Evolutionary conservation across 2,888 invertebrate genomes (phyloP).

Genomic region (Phytoseiulus persimilis): DNA sequence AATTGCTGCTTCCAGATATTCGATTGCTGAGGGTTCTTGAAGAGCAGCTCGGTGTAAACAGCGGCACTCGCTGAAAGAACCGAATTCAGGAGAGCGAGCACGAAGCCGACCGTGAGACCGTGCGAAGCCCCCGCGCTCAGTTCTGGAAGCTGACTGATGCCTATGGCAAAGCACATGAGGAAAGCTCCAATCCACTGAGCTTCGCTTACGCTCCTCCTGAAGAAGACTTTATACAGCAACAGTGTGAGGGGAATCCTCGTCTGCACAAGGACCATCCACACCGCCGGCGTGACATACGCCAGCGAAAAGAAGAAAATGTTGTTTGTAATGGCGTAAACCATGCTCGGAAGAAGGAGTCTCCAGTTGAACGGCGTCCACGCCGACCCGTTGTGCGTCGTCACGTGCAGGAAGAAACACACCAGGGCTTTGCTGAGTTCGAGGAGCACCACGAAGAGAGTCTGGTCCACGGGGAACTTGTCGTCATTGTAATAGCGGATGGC

Average conservation of each 20-base stretch:
- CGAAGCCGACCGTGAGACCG: not conserved
- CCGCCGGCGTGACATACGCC: not conserved
- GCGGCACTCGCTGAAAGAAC: not conserved
- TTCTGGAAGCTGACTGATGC: not conserved
- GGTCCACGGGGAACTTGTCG: conserved; percentile 9
- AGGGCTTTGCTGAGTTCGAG: conserved; percentile 21
- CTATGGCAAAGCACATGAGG: conserved; percentile 1
- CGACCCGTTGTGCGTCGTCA: not conserved
- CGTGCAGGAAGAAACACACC: not conserved
- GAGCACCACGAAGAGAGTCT: not conserved
- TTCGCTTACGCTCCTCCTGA: not conserved
- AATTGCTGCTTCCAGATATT: conserved; percentile 7
- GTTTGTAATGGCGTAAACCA: not conserved
- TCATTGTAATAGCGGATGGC: conserved; percentile 22
- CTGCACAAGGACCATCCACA: conserved; percentile 20
- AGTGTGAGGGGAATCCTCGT: not conserved
- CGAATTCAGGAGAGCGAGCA: conserved; percentile 1
- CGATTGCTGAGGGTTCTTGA: conserved; percentile 8
- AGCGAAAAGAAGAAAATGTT: not conserved
- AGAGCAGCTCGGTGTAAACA: conserved; percentile 11
- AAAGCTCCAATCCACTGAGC: not conserved
- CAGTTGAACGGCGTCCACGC: not conserved
- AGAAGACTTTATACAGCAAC: conserved; percentile 22
- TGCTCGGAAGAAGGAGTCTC: conserved; percentile 16
- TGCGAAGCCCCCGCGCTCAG: not conserved